Percentiles rank a stretch among this genome's conserved stretches.
These are phyloP conservation scores for Uloborus plumipes DNA, from an alignment of 2,888 invertebrate species.

Conservation along the genomic window DNA sequence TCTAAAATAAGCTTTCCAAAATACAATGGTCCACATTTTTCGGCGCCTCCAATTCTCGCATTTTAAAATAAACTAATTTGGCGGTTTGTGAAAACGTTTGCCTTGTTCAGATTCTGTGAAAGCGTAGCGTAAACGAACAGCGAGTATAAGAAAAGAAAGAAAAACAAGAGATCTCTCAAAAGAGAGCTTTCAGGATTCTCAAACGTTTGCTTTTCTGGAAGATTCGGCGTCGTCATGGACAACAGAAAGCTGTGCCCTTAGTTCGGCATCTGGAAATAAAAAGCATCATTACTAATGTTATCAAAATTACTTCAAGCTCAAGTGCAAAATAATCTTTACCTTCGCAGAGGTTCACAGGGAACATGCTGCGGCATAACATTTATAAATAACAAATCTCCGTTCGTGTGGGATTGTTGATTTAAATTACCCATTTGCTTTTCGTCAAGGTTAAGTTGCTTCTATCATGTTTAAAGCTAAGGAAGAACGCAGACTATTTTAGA, in stretches of 20 bases:
- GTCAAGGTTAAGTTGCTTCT: no score
- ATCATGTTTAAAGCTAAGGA: no score
- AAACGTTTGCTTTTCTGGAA: constrained; percentile 35
- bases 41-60: no score
- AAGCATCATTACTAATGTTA: neutral
- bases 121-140: constrained; percentile 17
- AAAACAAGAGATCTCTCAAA: constrained; percentile 16
- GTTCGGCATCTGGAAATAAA: constrained; percentile 51
- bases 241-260: constrained; percentile 57
- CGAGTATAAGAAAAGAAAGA: constrained; percentile 7
- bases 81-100: neutral
- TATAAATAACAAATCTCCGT: no score
- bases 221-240: constrained; percentile 39
- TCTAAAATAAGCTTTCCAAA: constrained; percentile 8
- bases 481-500: no score
- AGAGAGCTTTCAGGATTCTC: constrained; percentile 8
- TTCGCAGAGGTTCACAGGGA: no score
- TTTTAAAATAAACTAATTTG: no score
- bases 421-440: no score
- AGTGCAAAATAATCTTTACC: no score
- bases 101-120: constrained; percentile 8
- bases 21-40: neutral
- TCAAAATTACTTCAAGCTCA: no score
- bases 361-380: no score
- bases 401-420: no score